Evolutionary conservation across 2,797 vertebrate genomes (phyloP).

Genomic region (Phylloscopus collybita): DNA sequence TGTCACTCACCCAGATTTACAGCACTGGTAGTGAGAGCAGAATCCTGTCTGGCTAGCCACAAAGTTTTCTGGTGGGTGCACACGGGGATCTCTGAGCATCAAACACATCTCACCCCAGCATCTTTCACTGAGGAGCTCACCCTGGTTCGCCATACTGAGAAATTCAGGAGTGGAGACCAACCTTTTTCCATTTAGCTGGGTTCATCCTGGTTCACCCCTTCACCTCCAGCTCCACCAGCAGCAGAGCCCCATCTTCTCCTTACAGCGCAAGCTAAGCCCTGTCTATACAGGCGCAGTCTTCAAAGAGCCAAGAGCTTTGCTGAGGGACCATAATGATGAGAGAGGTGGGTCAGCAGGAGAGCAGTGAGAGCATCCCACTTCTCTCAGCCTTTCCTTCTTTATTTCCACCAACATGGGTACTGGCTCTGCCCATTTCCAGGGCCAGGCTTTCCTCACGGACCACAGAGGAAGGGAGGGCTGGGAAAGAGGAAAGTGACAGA

Average conservation of each 20-base stretch:
- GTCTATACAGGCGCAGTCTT: fast-evolving
- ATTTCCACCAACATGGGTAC: not conserved
- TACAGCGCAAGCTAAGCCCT: not conserved
- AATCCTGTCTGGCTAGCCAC: not conserved
- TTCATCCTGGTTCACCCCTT: not conserved
- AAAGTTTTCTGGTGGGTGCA: not conserved
- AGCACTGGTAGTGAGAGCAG: not conserved
- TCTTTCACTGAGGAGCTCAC: not conserved
- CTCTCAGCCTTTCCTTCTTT: not conserved
- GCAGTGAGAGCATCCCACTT: not conserved
- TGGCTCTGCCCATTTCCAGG: not conserved
- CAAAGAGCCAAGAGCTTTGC: not conserved
- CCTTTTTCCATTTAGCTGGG: not conserved
- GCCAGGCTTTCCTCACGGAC: not conserved
- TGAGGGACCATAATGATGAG: fast-evolving
- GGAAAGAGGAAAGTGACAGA: not conserved
- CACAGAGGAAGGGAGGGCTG: fast-evolving
- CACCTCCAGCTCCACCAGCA: not conserved
- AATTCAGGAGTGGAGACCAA: not conserved
- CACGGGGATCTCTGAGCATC: not conserved
- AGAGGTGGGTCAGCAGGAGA: not conserved
- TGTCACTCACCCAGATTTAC: not conserved
- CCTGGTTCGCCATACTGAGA: not conserved
- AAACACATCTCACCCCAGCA: not conserved
- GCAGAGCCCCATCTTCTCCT: not conserved